Base-by-base conservation (phyloP, 2,888 invertebrate genomes). In the Micropterix aruncella region DNA sequence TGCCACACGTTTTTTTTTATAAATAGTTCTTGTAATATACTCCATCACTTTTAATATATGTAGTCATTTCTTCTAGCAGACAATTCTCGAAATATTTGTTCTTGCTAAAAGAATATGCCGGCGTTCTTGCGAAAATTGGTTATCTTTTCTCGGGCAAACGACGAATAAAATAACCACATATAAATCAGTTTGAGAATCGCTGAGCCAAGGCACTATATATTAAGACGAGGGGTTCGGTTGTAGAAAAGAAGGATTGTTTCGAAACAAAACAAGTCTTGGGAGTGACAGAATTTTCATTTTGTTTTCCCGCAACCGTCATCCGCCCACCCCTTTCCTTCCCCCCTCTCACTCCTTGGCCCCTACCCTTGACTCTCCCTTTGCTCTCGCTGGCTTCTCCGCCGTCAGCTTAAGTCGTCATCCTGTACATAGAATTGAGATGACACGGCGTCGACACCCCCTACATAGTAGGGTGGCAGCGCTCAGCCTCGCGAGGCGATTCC, bases 211-310 rank as follows among this genome's bases (percentile, higher is more conserved):
- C 5, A 27, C 27, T 27, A 27, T 27, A 27, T 27, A 27, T 27
- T 27, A 27, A 12, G 27, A 27, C 27, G 27, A 27, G 27, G 27
- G 27, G 27, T n/a, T n/a, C n/a, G n/a, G 27, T 27, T 27, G 27
- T 27, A 27, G 38, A 38, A 38, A 38, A 38, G 38, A 38, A 38
- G 38, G 5, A 38, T 38, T 19, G 48, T 42, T 41, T 46, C 44
- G 27, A 40, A 38, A 45, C 18, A 43, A 44, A 46, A 48, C 48
- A 48, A 46, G 43, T 40, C 46, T 46, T 41, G 37, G 41, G 39
- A 46, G 44, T 47, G 49, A 49, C 49, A 49, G 45, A 45, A 48
- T 50, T 50, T 48, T 50, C 50, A 50, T 50, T 50, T 50, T 48
- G 50, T 48, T 50, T 49, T 45, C 42, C 38, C 27, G 27, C 27